phyloP scores from a whole-genome alignment of 2,113 vertebrate genomes.

The Hystrix brachyura region DNA sequence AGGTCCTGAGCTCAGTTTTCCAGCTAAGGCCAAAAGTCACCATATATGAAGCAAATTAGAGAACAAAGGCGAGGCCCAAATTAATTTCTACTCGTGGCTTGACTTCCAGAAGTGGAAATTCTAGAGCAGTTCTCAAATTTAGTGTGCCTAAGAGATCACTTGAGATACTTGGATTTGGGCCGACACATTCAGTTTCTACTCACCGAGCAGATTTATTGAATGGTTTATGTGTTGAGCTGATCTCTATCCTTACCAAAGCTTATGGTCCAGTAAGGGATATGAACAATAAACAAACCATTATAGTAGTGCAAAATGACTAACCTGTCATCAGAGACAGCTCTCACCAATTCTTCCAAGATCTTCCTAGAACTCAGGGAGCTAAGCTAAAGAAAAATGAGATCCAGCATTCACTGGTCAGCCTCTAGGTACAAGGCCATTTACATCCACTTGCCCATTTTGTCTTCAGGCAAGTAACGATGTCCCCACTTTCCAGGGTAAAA shows the following conservation, averaged over 20 bases:
- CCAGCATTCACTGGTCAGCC: neutral
- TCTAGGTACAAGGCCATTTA: neutral
- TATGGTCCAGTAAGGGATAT: neutral
- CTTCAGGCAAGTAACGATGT: neutral
- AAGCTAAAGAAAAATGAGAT: neutral
- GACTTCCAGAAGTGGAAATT: neutral
- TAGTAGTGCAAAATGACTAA: neutral
- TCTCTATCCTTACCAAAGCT: conserved; percentile 21
- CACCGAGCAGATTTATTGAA: neutral
- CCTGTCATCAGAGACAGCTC: neutral
- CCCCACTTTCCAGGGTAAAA: neutral
- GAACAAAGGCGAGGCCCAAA: conserved; percentile 43
- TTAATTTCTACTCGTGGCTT: neutral
- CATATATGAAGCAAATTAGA: conserved; percentile 50
- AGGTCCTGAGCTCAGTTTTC: neutral
- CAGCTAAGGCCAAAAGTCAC: conserved; percentile 29
- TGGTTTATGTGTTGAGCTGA: neutral
- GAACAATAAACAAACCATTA: neutral
- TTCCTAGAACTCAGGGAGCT: neutral
- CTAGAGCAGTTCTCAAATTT: neutral
- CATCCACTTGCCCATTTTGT: neutral
- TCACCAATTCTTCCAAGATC: neutral
- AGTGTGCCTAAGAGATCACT: neutral
- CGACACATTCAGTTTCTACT: neutral
- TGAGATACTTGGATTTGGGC: neutral